phyloP scores from a whole-genome alignment of 2,888 invertebrate genomes.

The Sceliomorpha sp. region DNA sequence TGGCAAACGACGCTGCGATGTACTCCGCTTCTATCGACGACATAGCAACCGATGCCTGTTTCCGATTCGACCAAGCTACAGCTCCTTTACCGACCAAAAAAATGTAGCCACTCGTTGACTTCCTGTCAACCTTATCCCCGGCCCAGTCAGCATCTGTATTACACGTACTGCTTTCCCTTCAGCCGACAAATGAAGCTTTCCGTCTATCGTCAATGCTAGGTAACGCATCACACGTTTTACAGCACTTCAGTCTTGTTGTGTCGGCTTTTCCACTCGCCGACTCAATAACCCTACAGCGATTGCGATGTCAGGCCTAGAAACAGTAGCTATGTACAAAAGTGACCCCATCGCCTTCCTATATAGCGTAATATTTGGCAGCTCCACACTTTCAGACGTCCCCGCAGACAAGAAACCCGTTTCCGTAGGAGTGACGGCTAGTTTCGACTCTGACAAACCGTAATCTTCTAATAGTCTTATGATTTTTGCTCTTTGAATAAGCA shows the following conservation, averaged over 20 bases:
- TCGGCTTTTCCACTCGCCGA: slow-evolving; percentile 12
- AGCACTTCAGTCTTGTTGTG: slow-evolving; percentile 23
- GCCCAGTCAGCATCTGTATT: slow-evolving; percentile 72
- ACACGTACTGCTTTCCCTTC: slow-evolving; percentile 11
- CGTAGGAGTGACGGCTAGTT: slow-evolving; percentile 41
- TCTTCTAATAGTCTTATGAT: slow-evolving; percentile 36
- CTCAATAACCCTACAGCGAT: slow-evolving; percentile 14
- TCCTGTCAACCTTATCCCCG: slow-evolving; percentile 59
- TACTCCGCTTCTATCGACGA: slow-evolving; percentile 28
- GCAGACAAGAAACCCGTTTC: slow-evolving; percentile 17
- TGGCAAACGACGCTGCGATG: slow-evolving; percentile 11
- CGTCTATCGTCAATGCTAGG: slow-evolving; percentile 7
- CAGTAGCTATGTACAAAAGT: slow-evolving; percentile 30
- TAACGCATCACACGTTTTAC: slow-evolving; percentile 44
- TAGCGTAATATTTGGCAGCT: neutral
- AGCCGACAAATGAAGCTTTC: neutral
- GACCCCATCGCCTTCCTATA: slow-evolving; percentile 29
- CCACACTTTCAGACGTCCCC: neutral
- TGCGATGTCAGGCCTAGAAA: slow-evolving; percentile 34
- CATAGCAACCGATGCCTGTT: slow-evolving; percentile 41
- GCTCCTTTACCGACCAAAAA: slow-evolving; percentile 20
- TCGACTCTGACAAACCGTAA: slow-evolving; percentile 23
- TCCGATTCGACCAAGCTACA: slow-evolving; percentile 45
- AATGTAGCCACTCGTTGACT: slow-evolving; percentile 28
- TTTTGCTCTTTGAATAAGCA: slow-evolving; percentile 34